Base-by-base conservation (phyloP, 2,113 vertebrate species). In the Hystrix brachyura region DNA sequence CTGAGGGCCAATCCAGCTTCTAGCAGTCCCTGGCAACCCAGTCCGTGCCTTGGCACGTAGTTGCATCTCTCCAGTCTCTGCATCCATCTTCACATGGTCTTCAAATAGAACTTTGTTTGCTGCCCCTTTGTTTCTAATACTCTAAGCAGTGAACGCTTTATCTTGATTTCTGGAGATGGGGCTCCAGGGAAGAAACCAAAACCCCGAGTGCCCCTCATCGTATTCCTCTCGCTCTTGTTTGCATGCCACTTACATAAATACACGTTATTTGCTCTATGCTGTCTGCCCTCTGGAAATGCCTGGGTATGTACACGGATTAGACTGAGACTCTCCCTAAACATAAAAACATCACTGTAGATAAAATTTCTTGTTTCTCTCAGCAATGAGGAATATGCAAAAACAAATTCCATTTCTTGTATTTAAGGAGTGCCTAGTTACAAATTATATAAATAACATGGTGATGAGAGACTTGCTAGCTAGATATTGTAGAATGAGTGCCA, bases 241-340 rank as follows among this genome's bases (percentile, higher is more conserved):
- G n/a, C 60, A 11, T 29, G 15, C 15, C 3, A 79, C 21, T 67
- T 60, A 34, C 7, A 14, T 62, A 85, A 48, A 89, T 38, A 76
- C 7, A 2, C 5, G 74, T 79, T 34, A 57, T 79, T 86, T 82
- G n/a, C 60, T 84, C n/a, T 65, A 0, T 25, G 23, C 17, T 88
- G 4, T 96, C 64, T 85, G 29, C 53, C 64, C 46, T 94, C 29
- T 88, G 60, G 79, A 96, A 94, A 94, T 69, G n/a, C 67, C 69
- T 53, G 48, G 29, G 43, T 74, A 95, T n/a, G 2, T 79, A 51
- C 6, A 72, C 1, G 14, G 17, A 59, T 86, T 53, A 59, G 38
- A 8, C 48, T 51, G 57, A 92, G 55, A 71, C 14, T 18, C 53
- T 85, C 74, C 79, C 29, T 46, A 32, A 57, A 93, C 78, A 69